A percentile compares a stretch with the other conserved stretches of the same genome.
Evolutionary conservation across 2,797 vertebrate genomes (phyloP).

Genomic region (Rhinichthys osculus): DNA sequence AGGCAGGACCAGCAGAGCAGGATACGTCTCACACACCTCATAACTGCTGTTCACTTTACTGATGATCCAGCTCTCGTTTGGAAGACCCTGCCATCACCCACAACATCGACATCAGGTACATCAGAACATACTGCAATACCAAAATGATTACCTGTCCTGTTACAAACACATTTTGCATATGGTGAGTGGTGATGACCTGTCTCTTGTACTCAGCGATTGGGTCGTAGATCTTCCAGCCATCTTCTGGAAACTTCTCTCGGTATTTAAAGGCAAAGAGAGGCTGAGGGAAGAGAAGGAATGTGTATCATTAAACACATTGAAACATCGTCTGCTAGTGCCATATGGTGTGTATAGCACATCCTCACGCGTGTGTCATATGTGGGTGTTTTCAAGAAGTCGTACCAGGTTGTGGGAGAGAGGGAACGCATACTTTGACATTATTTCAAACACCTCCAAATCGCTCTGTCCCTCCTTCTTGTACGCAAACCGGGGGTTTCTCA

Average conservation of each 20-base stretch:
- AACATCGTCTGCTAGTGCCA: background rate
- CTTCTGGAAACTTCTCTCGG: conserved; percentile 88
- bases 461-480: conserved; percentile 89
- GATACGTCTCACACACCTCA: conserved; percentile 94
- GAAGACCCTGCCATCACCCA: conserved; percentile 83
- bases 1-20: conserved; percentile 89
- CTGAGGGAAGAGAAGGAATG: conserved; percentile 66
- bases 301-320: background rate
- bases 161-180: background rate
- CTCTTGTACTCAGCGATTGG: conserved; percentile 89
- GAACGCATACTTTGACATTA: conserved; percentile 85
- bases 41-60: conserved; percentile 90
- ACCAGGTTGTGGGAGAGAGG: conserved; percentile 89
- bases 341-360: background rate
- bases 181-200: conserved; percentile 74
- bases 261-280: conserved; percentile 91
- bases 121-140: background rate
- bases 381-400: conserved; percentile 56
- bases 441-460: conserved; percentile 87
- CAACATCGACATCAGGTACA: background rate
- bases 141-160: background rate
- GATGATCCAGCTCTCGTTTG: conserved; percentile 97
- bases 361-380: background rate
- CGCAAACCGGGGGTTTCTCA: conserved; percentile 92
- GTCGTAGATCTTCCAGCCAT: conserved; percentile 97